Evolutionary conservation across 1,140 invertebrate genomes (phyloP).

Genomic region (Drosophila paulistorum): DNA sequence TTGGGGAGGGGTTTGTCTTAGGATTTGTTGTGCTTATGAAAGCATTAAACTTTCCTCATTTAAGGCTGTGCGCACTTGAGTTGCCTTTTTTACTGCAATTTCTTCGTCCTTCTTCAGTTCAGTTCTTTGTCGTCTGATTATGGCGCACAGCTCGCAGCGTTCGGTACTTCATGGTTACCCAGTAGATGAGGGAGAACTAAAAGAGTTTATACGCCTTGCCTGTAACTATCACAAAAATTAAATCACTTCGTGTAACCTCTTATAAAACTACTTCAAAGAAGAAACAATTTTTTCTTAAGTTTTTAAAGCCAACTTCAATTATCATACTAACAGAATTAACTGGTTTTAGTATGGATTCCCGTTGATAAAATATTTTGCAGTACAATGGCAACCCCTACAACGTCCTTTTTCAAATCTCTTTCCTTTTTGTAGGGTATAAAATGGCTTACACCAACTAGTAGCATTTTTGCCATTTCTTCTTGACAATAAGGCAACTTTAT

Average conservation of each 20-base stretch:
- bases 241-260: too few species aligned
- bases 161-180: slow-evolving; percentile 22
- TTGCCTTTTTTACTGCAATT: slow-evolving; percentile 80
- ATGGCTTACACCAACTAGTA: not conserved
- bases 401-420: not conserved
- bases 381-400: too few species aligned
- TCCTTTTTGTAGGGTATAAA: slow-evolving; percentile 24
- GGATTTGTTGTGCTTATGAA: slow-evolving; percentile 81
- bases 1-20: slow-evolving; percentile 57
- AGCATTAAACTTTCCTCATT: slow-evolving; percentile 82
- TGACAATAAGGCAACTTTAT: slow-evolving; percentile 53
- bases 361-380: too few species aligned
- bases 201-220: not conserved
- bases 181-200: not conserved
- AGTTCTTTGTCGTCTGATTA: slow-evolving; percentile 63
- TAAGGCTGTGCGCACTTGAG: slow-evolving; percentile 75
- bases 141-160: slow-evolving; percentile 57
- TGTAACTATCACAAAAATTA: not conserved
- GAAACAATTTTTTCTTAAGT: too few species aligned
- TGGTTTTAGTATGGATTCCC: too few species aligned
- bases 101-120: slow-evolving; percentile 49
- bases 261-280: too few species aligned
- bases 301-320: too few species aligned
- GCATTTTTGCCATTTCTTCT: slow-evolving; percentile 29
- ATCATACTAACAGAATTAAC: too few species aligned